Evolutionary conservation across 2,113 vertebrate species (phyloP), one percentile per base, ranked within the genome.

Genomic region (Channa maculata): DNA sequence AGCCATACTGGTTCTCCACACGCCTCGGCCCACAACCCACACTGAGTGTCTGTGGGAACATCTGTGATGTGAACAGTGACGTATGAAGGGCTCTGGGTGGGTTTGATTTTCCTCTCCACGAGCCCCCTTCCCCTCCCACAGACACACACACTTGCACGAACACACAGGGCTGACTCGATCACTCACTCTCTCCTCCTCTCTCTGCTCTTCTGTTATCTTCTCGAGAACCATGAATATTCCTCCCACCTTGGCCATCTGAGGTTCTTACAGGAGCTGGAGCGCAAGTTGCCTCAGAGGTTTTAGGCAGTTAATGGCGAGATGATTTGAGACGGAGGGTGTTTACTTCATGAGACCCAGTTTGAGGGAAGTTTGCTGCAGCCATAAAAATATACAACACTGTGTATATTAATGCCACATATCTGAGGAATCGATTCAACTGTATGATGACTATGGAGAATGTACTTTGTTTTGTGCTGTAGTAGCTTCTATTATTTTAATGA

Each of bases 1-100:
- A 81, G 86, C 80, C 75, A 74, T 75, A n/a, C 80, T 63, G 79
- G 72, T 71, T 88, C 72, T 80, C 86, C 60, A 83, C 85, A 84
- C 77, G 80, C 79, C 86, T 86, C 80, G 74, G 86, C 80, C 79
- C 77, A 85, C 88, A 90, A 51, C 90, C 87, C 89, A 89, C 88
- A 88, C 87, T 14, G 71, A 77, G 83, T 82, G 88, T 87, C 86
- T 90, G 89, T 89, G 91, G 92, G 90, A 91, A 91, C 90, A 91
- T 92, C 88, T 90, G 88, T 91, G 89, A 93, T 88, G 87, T 75
- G 82, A 90, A 79, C 80, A 11, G 75, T 93, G 90, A 94, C 91
- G 90, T 91, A 76, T 78, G 84, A 92, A 74, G 74, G 80, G 75
- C 86, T 75, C 79, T 84, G 83, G 89, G 91, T 91, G 91, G 92